Percentiles rank a stretch among this genome's conserved stretches.
phyloP scores from a whole-genome alignment of 2,113 vertebrate genomes.

The Poeciliopsis retropinna region DNA sequence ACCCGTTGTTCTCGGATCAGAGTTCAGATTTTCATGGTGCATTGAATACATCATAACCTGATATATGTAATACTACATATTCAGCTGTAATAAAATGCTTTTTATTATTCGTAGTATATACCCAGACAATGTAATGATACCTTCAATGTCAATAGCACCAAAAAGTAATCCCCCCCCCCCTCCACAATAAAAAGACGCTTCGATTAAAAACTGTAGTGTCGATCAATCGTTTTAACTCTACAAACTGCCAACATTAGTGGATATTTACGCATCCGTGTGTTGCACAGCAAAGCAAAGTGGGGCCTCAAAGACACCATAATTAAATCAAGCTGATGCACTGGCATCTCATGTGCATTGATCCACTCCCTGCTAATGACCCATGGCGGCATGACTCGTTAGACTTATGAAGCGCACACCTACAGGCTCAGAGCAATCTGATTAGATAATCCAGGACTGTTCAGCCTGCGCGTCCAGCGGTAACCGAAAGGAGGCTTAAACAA shows the following conservation, averaged over 20 bases:
- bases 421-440: slow-evolving; percentile 29
- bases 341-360: slow-evolving; percentile 55
- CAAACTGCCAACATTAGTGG: not conserved
- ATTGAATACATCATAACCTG: too few species aligned
- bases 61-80: not conserved
- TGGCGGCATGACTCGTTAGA: slow-evolving; percentile 44
- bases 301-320: slow-evolving; percentile 38
- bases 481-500: not conserved
- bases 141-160: not conserved
- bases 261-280: not conserved
- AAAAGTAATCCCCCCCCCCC: not conserved
- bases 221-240: not conserved
- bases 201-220: not conserved
- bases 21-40: not conserved
- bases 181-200: too few species aligned
- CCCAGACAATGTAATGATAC: not conserved
- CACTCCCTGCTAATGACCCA: slow-evolving; percentile 45
- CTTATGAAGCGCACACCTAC: slow-evolving; percentile 50
- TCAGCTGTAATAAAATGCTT: not conserved
- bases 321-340: slow-evolving; percentile 56
- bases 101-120: not conserved
- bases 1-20: not conserved
- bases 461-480: not conserved
- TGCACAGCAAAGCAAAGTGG: not conserved
- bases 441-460: slow-evolving; percentile 14